Percentiles rank a stretch among this genome's conserved stretches.
Conservation (phyloP, 2,888 invertebrate species). For the Palloptera scutellata region DNA sequence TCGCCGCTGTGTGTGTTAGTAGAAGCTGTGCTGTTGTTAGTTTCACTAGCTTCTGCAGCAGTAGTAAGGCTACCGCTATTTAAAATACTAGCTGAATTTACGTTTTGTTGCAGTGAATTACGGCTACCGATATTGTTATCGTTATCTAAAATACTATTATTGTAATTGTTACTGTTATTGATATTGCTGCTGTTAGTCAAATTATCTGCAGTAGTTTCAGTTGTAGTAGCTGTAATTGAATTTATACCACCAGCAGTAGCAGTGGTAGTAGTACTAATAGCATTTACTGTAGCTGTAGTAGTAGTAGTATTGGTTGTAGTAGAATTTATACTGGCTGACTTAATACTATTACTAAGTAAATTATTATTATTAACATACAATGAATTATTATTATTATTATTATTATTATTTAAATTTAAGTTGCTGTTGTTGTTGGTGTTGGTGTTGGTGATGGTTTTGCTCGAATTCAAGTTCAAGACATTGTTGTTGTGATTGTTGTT, state of each 20-base stretch:
- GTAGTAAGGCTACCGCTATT: slow-evolving; percentile 39
- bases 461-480: slow-evolving; percentile 39
- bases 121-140: slow-evolving; percentile 31
- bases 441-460: slow-evolving; percentile 29
- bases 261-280: slow-evolving; percentile 18
- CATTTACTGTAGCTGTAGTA: slow-evolving; percentile 27
- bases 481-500: slow-evolving; percentile 40
- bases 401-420: slow-evolving; percentile 45
- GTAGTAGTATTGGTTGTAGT: slow-evolving; percentile 26
- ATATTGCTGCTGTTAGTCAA: slow-evolving; percentile 22
- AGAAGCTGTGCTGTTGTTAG: slow-evolving; percentile 27
- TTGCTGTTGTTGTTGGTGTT: slow-evolving; percentile 44
- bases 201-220: slow-evolving; percentile 3
- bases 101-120: slow-evolving; percentile 25
- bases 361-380: slow-evolving; percentile 48
- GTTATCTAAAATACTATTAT: slow-evolving; percentile 21
- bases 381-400: slow-evolving; percentile 48
- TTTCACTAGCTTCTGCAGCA: slow-evolving; percentile 18
- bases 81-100: slow-evolving; percentile 11
- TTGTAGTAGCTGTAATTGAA: neutral
- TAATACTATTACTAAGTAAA: slow-evolving; percentile 43
- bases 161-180: slow-evolving; percentile 28
- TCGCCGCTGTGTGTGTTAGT: slow-evolving; percentile 34
- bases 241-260: slow-evolving; percentile 20
- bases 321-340: slow-evolving; percentile 35